Evolutionary conservation across 2,888 invertebrate species (phyloP).

Genomic region (Campoletis raptor): DNA sequence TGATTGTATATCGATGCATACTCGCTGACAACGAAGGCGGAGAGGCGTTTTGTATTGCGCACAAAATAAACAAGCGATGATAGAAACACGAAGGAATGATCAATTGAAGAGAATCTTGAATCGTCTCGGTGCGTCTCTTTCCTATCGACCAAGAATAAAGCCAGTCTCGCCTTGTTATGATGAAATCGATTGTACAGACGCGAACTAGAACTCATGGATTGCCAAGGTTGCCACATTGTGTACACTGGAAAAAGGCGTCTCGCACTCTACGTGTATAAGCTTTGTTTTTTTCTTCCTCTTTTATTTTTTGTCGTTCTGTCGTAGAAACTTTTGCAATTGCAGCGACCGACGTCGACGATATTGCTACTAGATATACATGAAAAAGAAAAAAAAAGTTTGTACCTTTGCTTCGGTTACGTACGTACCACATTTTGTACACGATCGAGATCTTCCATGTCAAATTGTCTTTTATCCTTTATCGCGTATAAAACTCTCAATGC

Average conservation of each 20-base stretch:
- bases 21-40: constrained; percentile 11
- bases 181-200: constrained; percentile 51
- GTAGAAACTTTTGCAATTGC: constrained; percentile 63
- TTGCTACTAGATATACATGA: constrained; percentile 50
- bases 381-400: constrained; percentile 12
- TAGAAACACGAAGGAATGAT: constrained; percentile 47
- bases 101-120: constrained; percentile 58
- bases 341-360: constrained; percentile 56
- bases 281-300: constrained; percentile 28
- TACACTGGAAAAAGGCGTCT: constrained; percentile 36
- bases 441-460: not conserved
- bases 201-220: constrained; percentile 59
- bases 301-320: constrained; percentile 30
- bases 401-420: constrained; percentile 7
- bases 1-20: constrained; percentile 3
- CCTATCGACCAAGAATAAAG: constrained; percentile 32
- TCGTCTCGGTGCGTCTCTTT: constrained; percentile 22
- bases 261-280: constrained; percentile 6
- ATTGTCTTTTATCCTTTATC: not conserved
- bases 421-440: not conserved
- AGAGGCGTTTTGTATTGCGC: constrained; percentile 41
- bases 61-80: constrained; percentile 56
- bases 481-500: not conserved
- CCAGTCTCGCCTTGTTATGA: constrained; percentile 29
- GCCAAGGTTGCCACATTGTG: constrained; percentile 59